Evolutionary conservation across 92 coral and sea anemone genomes (phyloP).

Genomic region (Micromussa lordhowensis): DNA sequence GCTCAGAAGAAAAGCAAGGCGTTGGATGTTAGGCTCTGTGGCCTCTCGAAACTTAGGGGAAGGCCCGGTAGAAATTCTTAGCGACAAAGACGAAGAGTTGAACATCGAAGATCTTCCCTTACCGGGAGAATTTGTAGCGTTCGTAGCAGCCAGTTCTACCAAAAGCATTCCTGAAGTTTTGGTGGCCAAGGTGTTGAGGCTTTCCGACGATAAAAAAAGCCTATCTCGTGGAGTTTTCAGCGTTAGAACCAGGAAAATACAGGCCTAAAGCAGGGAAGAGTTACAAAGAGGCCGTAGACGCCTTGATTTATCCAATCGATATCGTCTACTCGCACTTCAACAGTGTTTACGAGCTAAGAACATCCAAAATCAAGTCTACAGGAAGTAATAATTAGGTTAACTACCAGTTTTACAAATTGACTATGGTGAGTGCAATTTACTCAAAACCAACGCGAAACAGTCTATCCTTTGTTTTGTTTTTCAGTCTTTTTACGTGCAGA

Average conservation of each 20-base stretch:
- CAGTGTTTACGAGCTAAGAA: constrained; percentile 17
- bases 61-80: too few species aligned
- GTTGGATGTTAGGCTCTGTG: not conserved
- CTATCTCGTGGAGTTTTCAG: constrained; percentile 12
- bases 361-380: constrained; percentile 13
- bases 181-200: constrained; percentile 13
- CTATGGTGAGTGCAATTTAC: too few species aligned
- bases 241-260: constrained; percentile 12
- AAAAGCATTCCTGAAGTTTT: constrained; percentile 4
- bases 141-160: constrained; percentile 13
- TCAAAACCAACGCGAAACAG: too few species aligned
- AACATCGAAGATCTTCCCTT: not conserved
- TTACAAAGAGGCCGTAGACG: too few species aligned
- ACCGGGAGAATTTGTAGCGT: too few species aligned
- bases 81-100: not conserved
- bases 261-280: too few species aligned
- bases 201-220: constrained; percentile 1
- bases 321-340: too few species aligned
- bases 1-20: too few species aligned
- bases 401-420: too few species aligned
- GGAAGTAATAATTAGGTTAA: too few species aligned
- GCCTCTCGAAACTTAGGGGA: not conserved
- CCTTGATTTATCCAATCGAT: too few species aligned
- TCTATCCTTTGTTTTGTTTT: not conserved
- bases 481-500: not conserved